Evolutionary conservation across 2,888 invertebrate species (phyloP), one percentile per base, ranked within the genome.

Genomic region (Acleris emargana): DNA sequence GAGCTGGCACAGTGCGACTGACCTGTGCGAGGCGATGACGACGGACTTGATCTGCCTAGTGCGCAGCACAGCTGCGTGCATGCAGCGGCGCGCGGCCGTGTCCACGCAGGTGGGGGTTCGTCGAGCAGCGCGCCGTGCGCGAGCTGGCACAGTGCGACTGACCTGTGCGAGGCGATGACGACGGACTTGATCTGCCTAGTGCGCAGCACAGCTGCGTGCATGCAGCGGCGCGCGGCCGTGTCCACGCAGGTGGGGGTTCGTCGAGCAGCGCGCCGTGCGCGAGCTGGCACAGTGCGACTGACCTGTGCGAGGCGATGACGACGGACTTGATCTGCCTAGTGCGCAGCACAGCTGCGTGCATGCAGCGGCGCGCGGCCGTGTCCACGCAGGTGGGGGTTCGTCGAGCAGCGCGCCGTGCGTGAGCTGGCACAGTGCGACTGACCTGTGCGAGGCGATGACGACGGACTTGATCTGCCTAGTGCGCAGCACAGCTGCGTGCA

Each of bases 101-200:
- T 95, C 95, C 0, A 95, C 95, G 5, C 95, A 95, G 7, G 94
- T 93, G 3, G 95, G 16, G 96, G 96, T 82, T 96, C 96, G 84
- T 96, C 96, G 71, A 97, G 84, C 70, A 96, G 93, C 58, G 96
- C 93, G 32, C 68, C 66, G 73, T 94, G 93, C 42, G 95, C 95
- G 50, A 72, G 72, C 51, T 68, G n/a, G 68, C 71, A 67, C 66
- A 77, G 69, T 57, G 74, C 76, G 32, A 79, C 32, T 2, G 20
- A 95, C 95, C 94, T 94, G 80, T 95, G 95, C 0, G 95, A 95
- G 17, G 95, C 94, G 45, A 95, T 86, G 68, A 95, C 92, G 67
- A 95, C 88, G 1, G 95, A 93, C 72, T 94, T 93, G 78, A 78
- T 13, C 79, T 82, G 69, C 7, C 93, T 93, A 47, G 93, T 93